Evolutionary conservation across 1,140 invertebrate species (phyloP), one percentile per base, ranked within the genome.

Genomic region (Lepidurus couesii): DNA sequence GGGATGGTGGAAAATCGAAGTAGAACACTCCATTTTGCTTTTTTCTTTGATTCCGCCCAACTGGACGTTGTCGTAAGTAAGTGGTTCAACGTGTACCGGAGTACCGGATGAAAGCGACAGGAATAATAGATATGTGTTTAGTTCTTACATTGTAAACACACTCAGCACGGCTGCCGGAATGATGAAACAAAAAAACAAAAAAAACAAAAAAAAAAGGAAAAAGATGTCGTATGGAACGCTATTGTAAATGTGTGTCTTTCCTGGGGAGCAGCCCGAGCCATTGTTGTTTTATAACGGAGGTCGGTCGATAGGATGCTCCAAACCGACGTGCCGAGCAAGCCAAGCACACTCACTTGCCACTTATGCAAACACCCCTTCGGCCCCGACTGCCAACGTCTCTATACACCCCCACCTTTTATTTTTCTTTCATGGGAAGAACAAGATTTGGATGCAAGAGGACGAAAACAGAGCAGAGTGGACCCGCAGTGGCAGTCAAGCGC

Each of bases 301-400:
- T n/a, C 53, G 53, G 53, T 65, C 53, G 53, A 65, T 65, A n/a
- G 53, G 53, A 65, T 7, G 13, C 21, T 21, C 53, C 53, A 13
- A 13, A 21, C 53, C 53, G 53, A 65, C 53, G 53, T 65, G 53
- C 53, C 21, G 16, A 65, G 53, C 53, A 65, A 65, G 21, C 53
- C 53, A 65, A 65, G 21, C 3, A 65, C 53, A 65, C 53, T 65
- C n/a, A 26, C 53, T 65, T 65, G 53, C n/a, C 53, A 65, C 16
- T 65, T 65, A 65, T 65, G 53, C 53, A 65, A 65, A 65, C 53
- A 65, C 53, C 53, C 53, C 21, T 65, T 65, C 13, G 47, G 11
- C 26, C 26, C 26, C 26, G 47, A 13, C 47, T 65, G 47, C 53
- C 53, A 7, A 65, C 53, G 53, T 65, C n/a, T 65, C 53, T 65